A percentile compares a stretch with the other conserved stretches of the same genome.
phyloP scores from a whole-genome alignment of 2,797 vertebrate genomes.

The Sarcoramphus papa region DNA sequence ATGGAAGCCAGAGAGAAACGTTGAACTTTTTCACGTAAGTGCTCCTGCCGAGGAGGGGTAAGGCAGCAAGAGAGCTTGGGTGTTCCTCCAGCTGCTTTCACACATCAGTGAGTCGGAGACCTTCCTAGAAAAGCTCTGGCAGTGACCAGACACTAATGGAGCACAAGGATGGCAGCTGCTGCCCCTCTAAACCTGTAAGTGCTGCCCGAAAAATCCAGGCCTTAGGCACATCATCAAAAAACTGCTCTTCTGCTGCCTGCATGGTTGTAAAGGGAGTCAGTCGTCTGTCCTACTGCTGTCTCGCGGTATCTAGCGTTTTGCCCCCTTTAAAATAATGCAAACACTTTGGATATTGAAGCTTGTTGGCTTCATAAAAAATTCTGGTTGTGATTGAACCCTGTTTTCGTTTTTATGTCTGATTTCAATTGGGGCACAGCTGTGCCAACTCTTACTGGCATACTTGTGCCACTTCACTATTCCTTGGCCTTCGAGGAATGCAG shows the following conservation, averaged over 20 bases:
- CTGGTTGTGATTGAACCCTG: not conserved
- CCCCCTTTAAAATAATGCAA: not conserved
- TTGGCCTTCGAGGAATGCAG: not conserved
- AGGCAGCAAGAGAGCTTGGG: not conserved
- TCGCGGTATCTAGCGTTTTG: fast-evolving
- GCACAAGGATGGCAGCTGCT: not conserved
- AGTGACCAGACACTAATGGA: not conserved
- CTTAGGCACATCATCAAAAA: not conserved
- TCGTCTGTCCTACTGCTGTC: not conserved
- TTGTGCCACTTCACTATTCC: fast-evolving
- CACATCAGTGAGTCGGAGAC: not conserved
- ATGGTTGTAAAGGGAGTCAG: not conserved
- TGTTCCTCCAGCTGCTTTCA: slow-evolving; percentile 39
- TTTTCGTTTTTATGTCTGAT: not conserved
- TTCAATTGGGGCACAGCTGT: not conserved
- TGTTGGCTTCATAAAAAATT: fast-evolving
- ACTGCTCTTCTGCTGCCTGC: not conserved
- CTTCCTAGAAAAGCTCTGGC: slow-evolving; percentile 15
- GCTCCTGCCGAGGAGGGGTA: not conserved
- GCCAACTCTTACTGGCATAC: not conserved
- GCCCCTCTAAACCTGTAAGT: not conserved
- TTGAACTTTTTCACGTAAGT: not conserved
- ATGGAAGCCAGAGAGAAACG: not conserved
- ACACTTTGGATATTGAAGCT: not conserved
- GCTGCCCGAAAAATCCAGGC: not conserved